Conservation (phyloP, 2,797 vertebrate genomes). For the Pogoniulus pusillus region DNA sequence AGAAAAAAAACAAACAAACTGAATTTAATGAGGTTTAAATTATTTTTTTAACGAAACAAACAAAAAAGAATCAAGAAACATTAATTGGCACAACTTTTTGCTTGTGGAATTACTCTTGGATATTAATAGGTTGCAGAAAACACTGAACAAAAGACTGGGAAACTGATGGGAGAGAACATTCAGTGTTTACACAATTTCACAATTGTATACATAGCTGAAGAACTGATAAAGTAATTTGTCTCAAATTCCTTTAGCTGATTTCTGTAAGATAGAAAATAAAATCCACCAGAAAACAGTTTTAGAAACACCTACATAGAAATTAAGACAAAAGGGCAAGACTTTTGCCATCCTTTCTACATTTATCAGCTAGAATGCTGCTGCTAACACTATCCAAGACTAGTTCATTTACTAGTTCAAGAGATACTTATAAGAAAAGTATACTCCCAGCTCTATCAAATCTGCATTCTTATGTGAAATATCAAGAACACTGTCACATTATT, state of each 20-base stretch:
- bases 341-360: neutral
- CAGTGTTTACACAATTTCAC: neutral
- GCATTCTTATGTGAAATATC: neutral
- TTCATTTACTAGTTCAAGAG: neutral
- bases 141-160: neutral
- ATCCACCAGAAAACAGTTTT: constrained; percentile 1
- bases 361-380: neutral
- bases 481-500: neutral
- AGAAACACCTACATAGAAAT: neutral
- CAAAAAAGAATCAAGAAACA: too few species aligned
- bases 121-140: neutral
- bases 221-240: neutral
- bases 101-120: neutral
- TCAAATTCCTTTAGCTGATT: neutral
- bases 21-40: neutral
- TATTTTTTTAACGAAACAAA: too few species aligned
- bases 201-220: neutral
- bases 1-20: neutral
- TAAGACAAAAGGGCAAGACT: neutral
- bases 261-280: neutral
- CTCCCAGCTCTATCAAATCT: neutral
- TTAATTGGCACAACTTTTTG: neutral
- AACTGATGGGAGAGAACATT: fast-evolving
- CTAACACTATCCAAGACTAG: neutral
- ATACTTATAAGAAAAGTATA: neutral